phyloP scores from a whole-genome alignment of 1,140 invertebrate species.

The Archegozetes longisetosus region DNA sequence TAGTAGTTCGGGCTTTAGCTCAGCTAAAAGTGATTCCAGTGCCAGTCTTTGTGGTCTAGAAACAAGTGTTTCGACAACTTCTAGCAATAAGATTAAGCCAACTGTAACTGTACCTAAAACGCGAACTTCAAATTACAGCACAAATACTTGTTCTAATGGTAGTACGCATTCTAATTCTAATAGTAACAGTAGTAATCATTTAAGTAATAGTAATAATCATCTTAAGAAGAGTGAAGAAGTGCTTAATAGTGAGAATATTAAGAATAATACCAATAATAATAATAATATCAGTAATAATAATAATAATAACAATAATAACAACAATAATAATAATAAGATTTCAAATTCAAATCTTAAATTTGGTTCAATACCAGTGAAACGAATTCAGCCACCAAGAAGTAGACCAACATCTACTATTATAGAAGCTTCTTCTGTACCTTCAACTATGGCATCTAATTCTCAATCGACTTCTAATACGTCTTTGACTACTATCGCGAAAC shows the following conservation, averaged over 20 bases:
- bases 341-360: not conserved
- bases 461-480: not conserved
- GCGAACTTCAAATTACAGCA: not conserved
- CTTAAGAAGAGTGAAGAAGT: not conserved
- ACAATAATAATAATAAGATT: not conserved
- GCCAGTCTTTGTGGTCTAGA: not conserved
- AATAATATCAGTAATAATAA: not conserved
- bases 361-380: not conserved
- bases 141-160: not conserved
- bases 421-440: conserved; percentile 1
- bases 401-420: conserved; percentile 10
- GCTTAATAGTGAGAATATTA: not conserved
- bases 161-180: not conserved
- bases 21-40: not conserved
- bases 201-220: not conserved
- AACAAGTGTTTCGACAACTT: not conserved
- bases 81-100: not conserved
- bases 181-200: not conserved
- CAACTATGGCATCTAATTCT: not conserved
- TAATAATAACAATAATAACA: not conserved
- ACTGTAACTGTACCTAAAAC: not conserved
- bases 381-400: not conserved
- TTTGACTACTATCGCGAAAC: not conserved
- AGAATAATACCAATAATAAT: not conserved
- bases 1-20: not conserved